phyloP scores from a whole-genome alignment of 2,113 vertebrate species.

The Cinclus mexicanus region DNA sequence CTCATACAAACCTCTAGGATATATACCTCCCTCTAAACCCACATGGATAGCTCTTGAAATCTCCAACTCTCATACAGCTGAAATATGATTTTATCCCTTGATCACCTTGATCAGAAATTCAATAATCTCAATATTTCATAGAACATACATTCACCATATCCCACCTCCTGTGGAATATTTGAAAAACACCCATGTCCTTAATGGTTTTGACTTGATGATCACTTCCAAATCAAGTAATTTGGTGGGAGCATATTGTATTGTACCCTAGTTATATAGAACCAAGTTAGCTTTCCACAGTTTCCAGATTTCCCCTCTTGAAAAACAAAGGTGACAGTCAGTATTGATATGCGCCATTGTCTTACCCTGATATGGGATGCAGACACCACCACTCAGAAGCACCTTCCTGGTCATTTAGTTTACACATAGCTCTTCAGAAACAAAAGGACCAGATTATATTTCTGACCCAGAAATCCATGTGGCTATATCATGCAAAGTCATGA shows the following conservation, averaged over 20 bases:
- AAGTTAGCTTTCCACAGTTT: not conserved
- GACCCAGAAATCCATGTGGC: not conserved
- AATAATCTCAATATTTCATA: not conserved
- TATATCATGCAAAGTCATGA: not conserved
- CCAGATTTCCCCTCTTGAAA: not conserved
- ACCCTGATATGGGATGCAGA: accelerated
- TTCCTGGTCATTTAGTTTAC: not conserved
- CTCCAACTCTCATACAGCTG: not conserved
- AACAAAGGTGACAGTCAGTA: not conserved
- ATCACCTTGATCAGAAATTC: not conserved
- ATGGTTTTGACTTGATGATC: not conserved
- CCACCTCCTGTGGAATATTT: not conserved
- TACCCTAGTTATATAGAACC: not conserved
- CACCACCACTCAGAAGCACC: not conserved
- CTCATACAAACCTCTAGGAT: not conserved
- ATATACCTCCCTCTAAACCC: not conserved
- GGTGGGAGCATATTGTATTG: not conserved
- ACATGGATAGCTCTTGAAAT: not conserved
- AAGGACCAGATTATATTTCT: not conserved
- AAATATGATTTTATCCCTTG: not conserved
- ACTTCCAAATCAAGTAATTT: not conserved
- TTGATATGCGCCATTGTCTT: not conserved
- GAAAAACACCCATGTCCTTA: not conserved
- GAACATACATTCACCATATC: not conserved
- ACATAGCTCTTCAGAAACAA: not conserved